Percentiles rank a stretch among this genome's conserved stretches.
These are phyloP conservation scores for Eleginops maclovinus DNA, from an alignment of 2,113 vertebrate species.

Conservation along the genomic window DNA sequence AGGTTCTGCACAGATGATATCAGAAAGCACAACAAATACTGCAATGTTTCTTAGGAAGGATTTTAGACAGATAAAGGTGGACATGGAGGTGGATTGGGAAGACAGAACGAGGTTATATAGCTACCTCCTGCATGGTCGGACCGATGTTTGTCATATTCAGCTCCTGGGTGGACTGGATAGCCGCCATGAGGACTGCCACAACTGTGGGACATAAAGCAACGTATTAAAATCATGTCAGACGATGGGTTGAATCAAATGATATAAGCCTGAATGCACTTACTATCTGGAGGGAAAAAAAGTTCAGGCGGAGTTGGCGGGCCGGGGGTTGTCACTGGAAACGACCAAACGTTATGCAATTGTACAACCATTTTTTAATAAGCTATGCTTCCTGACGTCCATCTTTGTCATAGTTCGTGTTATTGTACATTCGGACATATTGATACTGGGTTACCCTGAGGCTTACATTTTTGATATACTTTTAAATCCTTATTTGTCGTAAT, in stretches of 20 bases:
- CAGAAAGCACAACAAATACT: background rate
- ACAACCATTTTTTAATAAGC: too few relatives aligned
- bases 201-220: constrained; percentile 25
- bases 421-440: too few relatives aligned
- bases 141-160: constrained; percentile 23
- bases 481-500: too few relatives aligned
- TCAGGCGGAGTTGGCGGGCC: too few relatives aligned
- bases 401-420: too few relatives aligned
- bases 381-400: too few relatives aligned
- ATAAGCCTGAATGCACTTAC: background rate
- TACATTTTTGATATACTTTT: too few relatives aligned
- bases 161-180: constrained; percentile 8
- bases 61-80: background rate
- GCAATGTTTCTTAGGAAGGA: background rate
- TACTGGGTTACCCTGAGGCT: too few relatives aligned
- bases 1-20: background rate
- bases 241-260: background rate
- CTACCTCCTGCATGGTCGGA: constrained; percentile 31
- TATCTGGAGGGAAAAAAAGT: too few relatives aligned
- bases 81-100: background rate
- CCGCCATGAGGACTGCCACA: constrained; percentile 14
- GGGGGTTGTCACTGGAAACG: too few relatives aligned
- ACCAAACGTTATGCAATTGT: too few relatives aligned
- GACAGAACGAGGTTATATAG: background rate
- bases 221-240: background rate